These are phyloP conservation scores for Stegodyphus dumicola DNA, from an alignment of 1,140 invertebrate genomes.

Conservation along the genomic window DNA sequence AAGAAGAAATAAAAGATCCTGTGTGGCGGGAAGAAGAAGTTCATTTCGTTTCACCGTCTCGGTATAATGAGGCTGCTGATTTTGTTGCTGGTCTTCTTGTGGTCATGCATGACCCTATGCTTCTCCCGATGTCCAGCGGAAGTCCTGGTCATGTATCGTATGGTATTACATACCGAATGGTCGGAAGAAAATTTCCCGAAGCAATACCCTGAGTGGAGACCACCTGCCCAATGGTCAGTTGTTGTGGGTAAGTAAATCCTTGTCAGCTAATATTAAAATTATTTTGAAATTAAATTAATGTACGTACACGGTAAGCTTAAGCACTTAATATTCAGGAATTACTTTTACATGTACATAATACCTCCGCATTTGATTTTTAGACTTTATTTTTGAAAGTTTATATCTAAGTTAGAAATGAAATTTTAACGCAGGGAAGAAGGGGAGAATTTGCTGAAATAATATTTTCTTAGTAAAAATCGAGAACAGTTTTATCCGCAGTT, in stretches of 20 bases:
- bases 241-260: constrained; percentile 80
- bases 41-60: constrained; percentile 23
- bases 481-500: no score
- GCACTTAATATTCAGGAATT: no score
- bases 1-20: constrained; percentile 43
- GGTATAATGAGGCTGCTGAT: constrained; percentile 26
- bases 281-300: no score
- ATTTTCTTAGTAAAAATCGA: no score
- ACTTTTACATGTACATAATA: no score
- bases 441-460: no score
- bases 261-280: no score
- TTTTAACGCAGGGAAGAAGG: no score
- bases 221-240: constrained; percentile 90
- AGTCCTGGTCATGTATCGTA: constrained; percentile 84
- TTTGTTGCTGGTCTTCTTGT: constrained; percentile 68
- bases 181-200: constrained; percentile 88
- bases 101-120: background rate
- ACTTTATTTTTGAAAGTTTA: no score
- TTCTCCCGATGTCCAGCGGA: constrained; percentile 66
- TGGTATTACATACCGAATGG: constrained; percentile 89
- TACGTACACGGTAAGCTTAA: no score
- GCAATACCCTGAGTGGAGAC: constrained; percentile 91
- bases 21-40: constrained; percentile 33
- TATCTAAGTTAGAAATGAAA: no score
- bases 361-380: no score